phyloP scores from a whole-genome alignment of 2,113 vertebrate genomes.

The Bucco capensis region DNA sequence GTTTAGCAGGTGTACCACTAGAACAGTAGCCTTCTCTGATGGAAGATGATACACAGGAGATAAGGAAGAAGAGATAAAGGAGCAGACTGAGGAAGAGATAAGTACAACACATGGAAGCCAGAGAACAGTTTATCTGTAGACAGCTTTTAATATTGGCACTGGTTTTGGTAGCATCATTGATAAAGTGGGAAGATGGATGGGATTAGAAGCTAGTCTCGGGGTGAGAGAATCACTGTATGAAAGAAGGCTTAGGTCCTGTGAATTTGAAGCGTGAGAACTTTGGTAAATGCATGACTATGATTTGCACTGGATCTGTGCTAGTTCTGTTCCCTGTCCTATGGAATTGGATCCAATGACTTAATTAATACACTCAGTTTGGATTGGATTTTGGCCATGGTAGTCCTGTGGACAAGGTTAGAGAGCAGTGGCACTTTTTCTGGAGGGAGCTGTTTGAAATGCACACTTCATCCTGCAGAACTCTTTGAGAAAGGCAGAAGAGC shows the following conservation, averaged over 20 bases:
- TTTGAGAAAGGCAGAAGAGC: neutral
- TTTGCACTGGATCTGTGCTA: neutral
- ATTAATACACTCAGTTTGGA: neutral
- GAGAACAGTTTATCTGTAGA: neutral
- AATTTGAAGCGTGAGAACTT: neutral
- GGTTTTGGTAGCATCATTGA: neutral
- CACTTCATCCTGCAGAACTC: neutral
- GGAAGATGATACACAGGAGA: neutral
- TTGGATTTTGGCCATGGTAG: neutral
- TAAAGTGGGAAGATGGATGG: neutral
- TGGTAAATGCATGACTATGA: neutral
- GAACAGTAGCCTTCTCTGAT: neutral
- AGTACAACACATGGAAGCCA: neutral
- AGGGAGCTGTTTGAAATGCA: neutral
- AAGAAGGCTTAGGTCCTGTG: neutral
- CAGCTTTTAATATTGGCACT: neutral
- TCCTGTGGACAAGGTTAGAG: neutral
- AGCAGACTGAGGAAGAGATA: neutral
- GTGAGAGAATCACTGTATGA: neutral
- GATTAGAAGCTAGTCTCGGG: neutral
- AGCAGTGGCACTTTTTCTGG: neutral
- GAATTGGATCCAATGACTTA: neutral
- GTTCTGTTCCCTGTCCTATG: neutral
- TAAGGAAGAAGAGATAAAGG: neutral
- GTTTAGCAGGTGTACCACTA: neutral